Percentiles rank a stretch among this genome's conserved stretches.
phyloP scores from a whole-genome alignment of 2,888 invertebrate genomes.

The Thalpophila matura region DNA sequence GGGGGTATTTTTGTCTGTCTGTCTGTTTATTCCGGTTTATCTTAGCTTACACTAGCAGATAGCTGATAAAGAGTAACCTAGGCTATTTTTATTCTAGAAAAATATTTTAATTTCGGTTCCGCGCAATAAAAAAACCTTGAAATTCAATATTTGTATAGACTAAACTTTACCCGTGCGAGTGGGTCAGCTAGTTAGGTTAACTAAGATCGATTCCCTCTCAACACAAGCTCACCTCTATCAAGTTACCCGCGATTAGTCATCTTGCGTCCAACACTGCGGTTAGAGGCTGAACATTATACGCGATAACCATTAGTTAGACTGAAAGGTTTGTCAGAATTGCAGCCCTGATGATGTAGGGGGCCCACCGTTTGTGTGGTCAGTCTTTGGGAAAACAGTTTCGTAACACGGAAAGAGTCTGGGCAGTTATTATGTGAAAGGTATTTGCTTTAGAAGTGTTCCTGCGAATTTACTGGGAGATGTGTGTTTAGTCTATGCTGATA shows the following conservation, averaged over 20 bases:
- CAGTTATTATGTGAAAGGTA: constrained; percentile 35
- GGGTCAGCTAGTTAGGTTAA: too few relatives aligned
- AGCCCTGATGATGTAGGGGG: constrained; percentile 48
- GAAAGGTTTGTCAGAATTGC: constrained; percentile 60
- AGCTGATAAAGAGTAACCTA: too few relatives aligned
- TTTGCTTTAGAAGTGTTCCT: constrained; percentile 15
- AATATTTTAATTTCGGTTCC: too few relatives aligned
- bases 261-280: constrained; percentile 53
- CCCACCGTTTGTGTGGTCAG: constrained; percentile 54
- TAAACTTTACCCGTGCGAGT: too few relatives aligned
- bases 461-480: not conserved
- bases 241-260: constrained; percentile 71
- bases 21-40: too few relatives aligned
- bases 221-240: constrained; percentile 50
- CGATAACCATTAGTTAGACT: constrained; percentile 60
- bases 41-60: too few relatives aligned
- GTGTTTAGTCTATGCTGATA: too few relatives aligned
- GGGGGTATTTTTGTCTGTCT: too few relatives aligned
- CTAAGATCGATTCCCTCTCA: constrained; percentile 17
- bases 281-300: constrained; percentile 66
- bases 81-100: too few relatives aligned
- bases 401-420: constrained; percentile 48
- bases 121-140: too few relatives aligned
- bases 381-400: constrained; percentile 27
- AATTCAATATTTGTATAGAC: too few relatives aligned